phyloP scores from a whole-genome alignment of 2,888 invertebrate species.

The Micropterix aruncella region DNA sequence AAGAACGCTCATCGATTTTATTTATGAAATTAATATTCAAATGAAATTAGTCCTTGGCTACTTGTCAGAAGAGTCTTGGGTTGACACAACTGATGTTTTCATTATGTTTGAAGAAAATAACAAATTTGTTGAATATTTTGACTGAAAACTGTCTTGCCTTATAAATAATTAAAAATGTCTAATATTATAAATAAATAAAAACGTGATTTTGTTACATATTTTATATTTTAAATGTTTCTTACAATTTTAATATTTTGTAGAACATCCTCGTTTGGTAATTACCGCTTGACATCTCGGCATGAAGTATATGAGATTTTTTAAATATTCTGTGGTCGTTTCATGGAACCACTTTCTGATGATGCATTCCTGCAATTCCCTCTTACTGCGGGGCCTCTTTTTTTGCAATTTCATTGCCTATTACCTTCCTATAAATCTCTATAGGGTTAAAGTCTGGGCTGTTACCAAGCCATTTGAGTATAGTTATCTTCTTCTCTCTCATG shows the following conservation, averaged over 20 bases:
- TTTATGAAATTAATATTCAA: too few species aligned
- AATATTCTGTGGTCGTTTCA: not conserved
- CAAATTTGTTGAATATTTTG: too few species aligned
- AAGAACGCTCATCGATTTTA: too few species aligned
- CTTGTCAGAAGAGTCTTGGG: too few species aligned
- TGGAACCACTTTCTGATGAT: not conserved
- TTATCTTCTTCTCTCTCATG: not conserved
- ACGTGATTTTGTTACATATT: too few species aligned
- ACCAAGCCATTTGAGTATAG: not conserved
- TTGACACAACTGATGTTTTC: too few species aligned
- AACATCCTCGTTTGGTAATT: not conserved
- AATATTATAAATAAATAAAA: too few species aligned
- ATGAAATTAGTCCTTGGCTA: too few species aligned
- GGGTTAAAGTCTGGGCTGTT: conserved; percentile 2
- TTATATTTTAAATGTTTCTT: not conserved
- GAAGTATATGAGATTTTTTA: not conserved
- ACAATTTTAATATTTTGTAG: not conserved
- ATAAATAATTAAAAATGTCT: too few species aligned
- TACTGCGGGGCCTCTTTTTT: not conserved
- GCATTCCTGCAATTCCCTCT: not conserved
- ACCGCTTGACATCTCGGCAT: not conserved
- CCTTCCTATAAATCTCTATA: conserved; percentile 1
- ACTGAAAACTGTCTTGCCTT: too few species aligned
- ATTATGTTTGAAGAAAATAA: too few species aligned
- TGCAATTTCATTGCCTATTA: not conserved